A percentile compares a stretch with the other conserved stretches of the same genome.
These are phyloP conservation scores for Strigamia crassipes DNA, from an alignment of 2,888 invertebrate genomes.

Conservation along the genomic window DNA sequence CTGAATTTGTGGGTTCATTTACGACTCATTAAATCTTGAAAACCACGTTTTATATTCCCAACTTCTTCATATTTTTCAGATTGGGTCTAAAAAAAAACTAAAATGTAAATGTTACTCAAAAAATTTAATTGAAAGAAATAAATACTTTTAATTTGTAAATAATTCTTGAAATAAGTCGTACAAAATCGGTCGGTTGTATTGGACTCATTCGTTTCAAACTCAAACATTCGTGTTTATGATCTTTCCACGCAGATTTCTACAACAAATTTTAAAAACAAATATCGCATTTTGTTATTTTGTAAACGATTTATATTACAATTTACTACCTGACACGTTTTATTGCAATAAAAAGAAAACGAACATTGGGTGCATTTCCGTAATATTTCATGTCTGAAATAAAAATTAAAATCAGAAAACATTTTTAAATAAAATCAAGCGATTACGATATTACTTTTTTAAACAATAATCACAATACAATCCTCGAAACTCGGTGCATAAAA, in stretches of 20 bases:
- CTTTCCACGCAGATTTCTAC: slow-evolving; percentile 72
- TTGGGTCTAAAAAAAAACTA: not conserved
- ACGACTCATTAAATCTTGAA: not conserved
- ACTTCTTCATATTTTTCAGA: not conserved
- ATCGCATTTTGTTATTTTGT: too few relatives aligned
- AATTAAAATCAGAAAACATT: too few relatives aligned
- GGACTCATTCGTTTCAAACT: slow-evolving; percentile 65
- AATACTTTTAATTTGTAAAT: not conserved
- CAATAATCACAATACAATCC: slow-evolving; percentile 77
- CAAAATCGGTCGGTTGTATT: too few relatives aligned
- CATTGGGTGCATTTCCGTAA: slow-evolving; percentile 76
- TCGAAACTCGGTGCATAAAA: slow-evolving; percentile 62
- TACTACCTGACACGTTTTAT: slow-evolving; percentile 71
- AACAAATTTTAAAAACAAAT: slow-evolving; percentile 47
- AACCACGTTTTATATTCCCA: not conserved
- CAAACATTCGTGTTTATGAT: slow-evolving; percentile 80
- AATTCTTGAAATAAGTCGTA: too few relatives aligned
- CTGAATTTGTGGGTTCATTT: not conserved
- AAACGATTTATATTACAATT: slow-evolving; percentile 18
- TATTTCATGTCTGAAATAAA: slow-evolving; percentile 51
- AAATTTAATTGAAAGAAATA: not conserved
- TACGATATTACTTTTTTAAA: slow-evolving; percentile 66
- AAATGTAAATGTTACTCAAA: not conserved
- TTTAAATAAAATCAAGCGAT: not conserved
- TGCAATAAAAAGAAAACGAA: slow-evolving; percentile 81